Evolutionary conservation across 1,140 invertebrate genomes (phyloP), one percentile per base, ranked within the genome.

Genomic region (Drosophila parvula): DNA sequence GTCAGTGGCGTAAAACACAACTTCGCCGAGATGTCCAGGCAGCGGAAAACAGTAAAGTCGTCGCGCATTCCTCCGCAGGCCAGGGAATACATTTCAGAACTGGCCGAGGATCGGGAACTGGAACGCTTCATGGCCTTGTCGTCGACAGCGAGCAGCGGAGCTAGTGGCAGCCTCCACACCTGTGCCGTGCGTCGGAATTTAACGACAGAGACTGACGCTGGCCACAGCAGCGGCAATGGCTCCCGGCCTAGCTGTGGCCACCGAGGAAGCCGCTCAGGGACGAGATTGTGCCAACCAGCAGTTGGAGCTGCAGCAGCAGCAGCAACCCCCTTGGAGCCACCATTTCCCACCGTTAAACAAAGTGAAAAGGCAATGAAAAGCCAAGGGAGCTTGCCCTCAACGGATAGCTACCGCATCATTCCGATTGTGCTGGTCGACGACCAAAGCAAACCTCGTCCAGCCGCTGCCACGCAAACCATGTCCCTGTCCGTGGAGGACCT

Each of bases 401-500:
- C 12, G 11, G 22, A 53, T 16, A 41, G 34, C 16, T 53, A 53
- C 41, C 64, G 62, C 18, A 67, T 77, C 0, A 89, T 84, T 47
- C 84, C 84, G 3, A 89, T 89, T 63, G 30, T 65, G 0, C 34
- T 78, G 63, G 40, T 53, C 10, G 38, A 36, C 4, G 16, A 9
- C 16, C 41, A 5, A 41, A 10, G 2, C 41, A 48, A 45, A 38
- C n/a, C 16, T 30, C 14, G 12, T 11, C 38, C 14, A 38, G 50
- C 16, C 9, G 58, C 32, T 11, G 45, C 34, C 16, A 28, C 50
- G 0, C 55, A 47, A 43, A 43, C 41, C 45, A 43, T 60, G 12
- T 86, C 75, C 5, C 59, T 12, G 2, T 88, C 83, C 40, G 80
- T 64, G 2, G 84, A 88, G 48, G 84, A 89, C 28, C 11, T 89